Percentiles rank a stretch among this genome's conserved stretches.
Conservation (phyloP, 2,797 vertebrate genomes). For the Lophotriccus pileatus region DNA sequence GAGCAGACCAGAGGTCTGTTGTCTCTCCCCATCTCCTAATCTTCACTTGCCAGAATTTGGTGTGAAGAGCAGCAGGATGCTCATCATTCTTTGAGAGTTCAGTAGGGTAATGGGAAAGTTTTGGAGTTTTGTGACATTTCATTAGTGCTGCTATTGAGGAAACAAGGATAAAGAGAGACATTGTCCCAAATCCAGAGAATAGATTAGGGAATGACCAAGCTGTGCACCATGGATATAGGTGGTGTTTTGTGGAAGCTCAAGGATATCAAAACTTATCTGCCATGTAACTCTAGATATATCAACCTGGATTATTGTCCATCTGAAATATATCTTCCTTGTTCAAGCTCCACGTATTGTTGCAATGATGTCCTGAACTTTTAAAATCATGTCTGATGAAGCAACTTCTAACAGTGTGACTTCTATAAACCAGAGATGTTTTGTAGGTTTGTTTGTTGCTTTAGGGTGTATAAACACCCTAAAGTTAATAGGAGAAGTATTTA, state of each 20-base stretch:
- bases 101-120: not conserved
- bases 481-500: not conserved
- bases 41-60: not conserved
- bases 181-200: not conserved
- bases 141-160: not conserved
- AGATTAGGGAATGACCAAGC: not conserved
- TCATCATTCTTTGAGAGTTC: not conserved
- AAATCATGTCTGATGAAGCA: not conserved
- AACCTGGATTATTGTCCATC: not conserved
- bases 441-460: not conserved
- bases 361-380: not conserved
- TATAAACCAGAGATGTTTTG: not conserved
- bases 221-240: fast-evolving
- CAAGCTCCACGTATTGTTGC: not conserved
- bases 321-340: not conserved
- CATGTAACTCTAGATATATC: not conserved
- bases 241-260: not conserved
- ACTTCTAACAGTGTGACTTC: not conserved
- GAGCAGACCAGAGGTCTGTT: not conserved
- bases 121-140: not conserved
- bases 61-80: not conserved
- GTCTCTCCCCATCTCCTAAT: not conserved
- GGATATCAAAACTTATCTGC: not conserved
- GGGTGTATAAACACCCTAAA: not conserved
- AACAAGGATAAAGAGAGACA: not conserved